Conservation (phyloP, 2,113 vertebrate genomes). For the Pogona vitticeps region DNA sequence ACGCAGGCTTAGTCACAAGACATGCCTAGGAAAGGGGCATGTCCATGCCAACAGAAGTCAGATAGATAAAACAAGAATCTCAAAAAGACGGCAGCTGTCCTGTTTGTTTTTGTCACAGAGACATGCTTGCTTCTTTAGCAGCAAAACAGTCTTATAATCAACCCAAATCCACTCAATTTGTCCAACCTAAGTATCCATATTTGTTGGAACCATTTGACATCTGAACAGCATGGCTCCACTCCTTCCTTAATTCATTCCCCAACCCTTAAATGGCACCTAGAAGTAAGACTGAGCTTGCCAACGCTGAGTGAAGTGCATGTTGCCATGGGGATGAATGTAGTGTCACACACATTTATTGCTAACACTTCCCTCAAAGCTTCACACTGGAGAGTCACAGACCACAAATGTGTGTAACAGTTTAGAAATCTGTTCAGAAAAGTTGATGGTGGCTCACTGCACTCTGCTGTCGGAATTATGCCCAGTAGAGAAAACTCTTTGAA, state of each 20-base stretch:
- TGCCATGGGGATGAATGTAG: constrained; percentile 38
- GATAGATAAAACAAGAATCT: background rate
- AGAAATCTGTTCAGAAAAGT: constrained; percentile 29
- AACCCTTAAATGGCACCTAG: constrained; percentile 30
- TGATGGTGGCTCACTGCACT: constrained; percentile 1
- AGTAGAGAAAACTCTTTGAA: background rate
- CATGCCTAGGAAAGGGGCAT: background rate
- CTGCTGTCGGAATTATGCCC: constrained; percentile 10
- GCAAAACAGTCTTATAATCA: background rate
- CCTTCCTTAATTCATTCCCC: constrained; percentile 7
- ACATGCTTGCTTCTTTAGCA: background rate
- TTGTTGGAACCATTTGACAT: background rate
- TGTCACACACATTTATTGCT: constrained; percentile 45
- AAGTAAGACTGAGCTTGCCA: constrained; percentile 18
- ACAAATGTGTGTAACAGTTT: constrained; percentile 28
- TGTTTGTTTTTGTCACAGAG: background rate
- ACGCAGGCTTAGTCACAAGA: background rate
- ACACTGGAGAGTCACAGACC: constrained; percentile 27
- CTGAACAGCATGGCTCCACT: constrained; percentile 5
- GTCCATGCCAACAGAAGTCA: background rate
- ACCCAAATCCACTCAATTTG: background rate
- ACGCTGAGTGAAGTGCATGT: constrained; percentile 16
- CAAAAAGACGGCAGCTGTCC: background rate
- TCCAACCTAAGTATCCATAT: background rate
- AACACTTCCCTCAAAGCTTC: constrained; percentile 39